Percentiles rank a stretch among this genome's conserved stretches.
phyloP scores from a whole-genome alignment of 2,888 invertebrate species.

The Plusia festucae region DNA sequence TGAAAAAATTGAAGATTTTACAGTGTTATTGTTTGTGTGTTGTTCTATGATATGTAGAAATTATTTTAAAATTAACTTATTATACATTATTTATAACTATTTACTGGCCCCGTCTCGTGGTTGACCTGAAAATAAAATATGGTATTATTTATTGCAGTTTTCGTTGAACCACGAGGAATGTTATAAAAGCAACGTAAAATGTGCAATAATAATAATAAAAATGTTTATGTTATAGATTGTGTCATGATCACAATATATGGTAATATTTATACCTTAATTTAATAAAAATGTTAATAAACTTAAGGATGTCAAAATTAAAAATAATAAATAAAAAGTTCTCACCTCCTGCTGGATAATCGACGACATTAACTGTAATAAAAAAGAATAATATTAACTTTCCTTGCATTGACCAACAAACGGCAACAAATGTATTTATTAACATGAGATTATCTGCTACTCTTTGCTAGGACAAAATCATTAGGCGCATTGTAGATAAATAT shows the following conservation, averaged over 20 bases:
- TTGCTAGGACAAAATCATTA: background rate
- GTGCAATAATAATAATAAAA: too few species aligned
- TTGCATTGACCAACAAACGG: conserved; percentile 12
- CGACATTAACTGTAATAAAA: conserved; percentile 61
- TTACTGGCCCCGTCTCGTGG: background rate
- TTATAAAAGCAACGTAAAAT: too few species aligned
- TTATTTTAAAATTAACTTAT: background rate
- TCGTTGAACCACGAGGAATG: too few species aligned
- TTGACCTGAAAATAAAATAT: background rate
- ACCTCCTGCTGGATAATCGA: conserved; percentile 50
- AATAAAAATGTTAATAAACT: too few species aligned
- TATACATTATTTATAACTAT: background rate
- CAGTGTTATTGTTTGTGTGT: background rate
- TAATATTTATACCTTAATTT: too few species aligned
- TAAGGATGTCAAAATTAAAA: too few species aligned
- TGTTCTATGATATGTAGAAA: background rate
- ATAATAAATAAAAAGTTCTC: too few species aligned
- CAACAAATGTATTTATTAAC: too few species aligned
- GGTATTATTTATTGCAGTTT: background rate
- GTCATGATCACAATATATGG: too few species aligned
- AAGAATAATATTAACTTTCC: background rate
- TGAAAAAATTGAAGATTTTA: background rate
- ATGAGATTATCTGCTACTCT: background rate
- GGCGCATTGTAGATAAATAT: background rate
- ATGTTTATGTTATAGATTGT: too few species aligned